These are phyloP conservation scores for Phycodurus eques DNA, from an alignment of 2,113 vertebrate species.

Conservation along the genomic window DNA sequence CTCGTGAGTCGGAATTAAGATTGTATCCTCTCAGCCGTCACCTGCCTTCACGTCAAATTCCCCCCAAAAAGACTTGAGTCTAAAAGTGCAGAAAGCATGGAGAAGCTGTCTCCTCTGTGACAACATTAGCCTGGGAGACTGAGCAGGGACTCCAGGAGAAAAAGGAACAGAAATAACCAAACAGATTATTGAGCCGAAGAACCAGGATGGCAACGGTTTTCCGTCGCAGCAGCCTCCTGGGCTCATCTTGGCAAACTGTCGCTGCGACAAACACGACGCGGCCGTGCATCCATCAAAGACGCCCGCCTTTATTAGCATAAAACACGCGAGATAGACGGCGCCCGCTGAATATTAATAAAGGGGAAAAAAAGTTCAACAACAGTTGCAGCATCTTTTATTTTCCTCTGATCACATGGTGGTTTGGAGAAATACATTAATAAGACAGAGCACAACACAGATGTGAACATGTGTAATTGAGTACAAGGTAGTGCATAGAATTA, in stretches of 20 bases:
- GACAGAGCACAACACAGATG: conserved; percentile 36
- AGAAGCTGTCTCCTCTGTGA: conserved; percentile 38
- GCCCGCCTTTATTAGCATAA: conserved; percentile 41
- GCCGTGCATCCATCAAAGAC: conserved; percentile 39
- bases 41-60: conserved; percentile 36
- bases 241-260: conserved; percentile 41
- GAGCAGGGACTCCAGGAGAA: conserved; percentile 20
- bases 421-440: conserved; percentile 38
- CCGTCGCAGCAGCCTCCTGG: background rate
- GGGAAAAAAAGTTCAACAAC: conserved; percentile 27
- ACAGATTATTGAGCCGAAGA: conserved; percentile 28
- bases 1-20: conserved; percentile 43
- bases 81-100: conserved; percentile 39
- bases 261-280: conserved; percentile 25
- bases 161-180: conserved; percentile 3
- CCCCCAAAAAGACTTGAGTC: background rate
- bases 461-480: conserved; percentile 12
- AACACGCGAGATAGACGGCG: conserved; percentile 13
- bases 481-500: conserved; percentile 23
- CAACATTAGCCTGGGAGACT: conserved; percentile 39
- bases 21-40: conserved; percentile 34
- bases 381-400: conserved; percentile 53
- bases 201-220: conserved; percentile 23
- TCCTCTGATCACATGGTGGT: conserved; percentile 47
- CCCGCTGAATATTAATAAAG: conserved; percentile 42